phyloP scores from a whole-genome alignment of 2,888 invertebrate genomes.

The Drosophila barbarae region DNA sequence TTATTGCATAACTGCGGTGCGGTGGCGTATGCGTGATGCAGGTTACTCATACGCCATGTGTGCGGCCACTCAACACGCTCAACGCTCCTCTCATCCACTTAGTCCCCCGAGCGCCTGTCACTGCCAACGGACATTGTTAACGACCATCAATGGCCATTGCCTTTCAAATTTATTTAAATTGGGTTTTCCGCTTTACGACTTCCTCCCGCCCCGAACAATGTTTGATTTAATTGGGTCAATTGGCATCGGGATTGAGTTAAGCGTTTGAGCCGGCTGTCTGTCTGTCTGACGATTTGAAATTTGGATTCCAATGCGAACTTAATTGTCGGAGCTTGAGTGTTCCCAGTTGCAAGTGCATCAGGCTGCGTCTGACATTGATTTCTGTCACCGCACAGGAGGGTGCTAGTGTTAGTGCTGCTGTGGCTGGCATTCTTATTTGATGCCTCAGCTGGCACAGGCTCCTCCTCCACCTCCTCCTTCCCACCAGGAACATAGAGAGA shows the following conservation, averaged over 20 bases:
- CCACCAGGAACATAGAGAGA: constrained; percentile 9
- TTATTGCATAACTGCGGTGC: constrained; percentile 38
- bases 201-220: constrained; percentile 5
- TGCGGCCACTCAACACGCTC: neutral
- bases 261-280: constrained; percentile 9
- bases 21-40: constrained; percentile 28
- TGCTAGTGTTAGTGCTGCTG: constrained; percentile 18
- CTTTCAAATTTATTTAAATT: constrained; percentile 42
- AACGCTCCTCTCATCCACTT: constrained; percentile 3
- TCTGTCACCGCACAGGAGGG: constrained; percentile 50
- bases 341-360: constrained; percentile 22
- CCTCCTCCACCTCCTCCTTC: neutral
- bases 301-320: constrained; percentile 33
- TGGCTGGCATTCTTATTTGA: constrained; percentile 61
- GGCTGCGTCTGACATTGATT: constrained; percentile 61
- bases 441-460: constrained; percentile 38
- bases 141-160: constrained; percentile 26
- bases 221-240: constrained; percentile 44
- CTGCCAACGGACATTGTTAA: constrained; percentile 34
- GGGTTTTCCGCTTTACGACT: constrained; percentile 19
- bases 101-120: constrained; percentile 38
- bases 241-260: constrained; percentile 20
- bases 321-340: constrained; percentile 27
- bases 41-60: constrained; percentile 27
- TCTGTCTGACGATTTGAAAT: constrained; percentile 16